Conservation (phyloP, 1,140 invertebrate species). For the Apis dorsata region DNA sequence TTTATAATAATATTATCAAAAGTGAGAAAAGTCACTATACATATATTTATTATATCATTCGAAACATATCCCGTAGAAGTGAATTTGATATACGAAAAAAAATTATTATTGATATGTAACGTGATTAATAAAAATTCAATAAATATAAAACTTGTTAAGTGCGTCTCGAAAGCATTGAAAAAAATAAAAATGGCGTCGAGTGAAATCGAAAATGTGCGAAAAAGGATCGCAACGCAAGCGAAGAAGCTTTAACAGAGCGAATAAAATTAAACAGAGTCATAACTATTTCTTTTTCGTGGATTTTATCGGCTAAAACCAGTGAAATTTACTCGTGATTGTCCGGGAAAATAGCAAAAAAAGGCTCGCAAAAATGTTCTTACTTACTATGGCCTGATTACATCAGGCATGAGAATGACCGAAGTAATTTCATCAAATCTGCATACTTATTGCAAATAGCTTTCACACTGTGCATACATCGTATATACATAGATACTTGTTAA, state of each 20-base stretch:
- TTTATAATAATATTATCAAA: too few relatives aligned
- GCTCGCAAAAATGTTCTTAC: background rate
- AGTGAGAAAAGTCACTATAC: too few relatives aligned
- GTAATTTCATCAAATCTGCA: constrained; percentile 57
- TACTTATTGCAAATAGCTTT: constrained; percentile 30
- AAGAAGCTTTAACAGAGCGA: constrained; percentile 30
- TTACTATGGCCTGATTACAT: constrained; percentile 52
- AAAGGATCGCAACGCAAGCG: background rate
- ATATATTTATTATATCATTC: too few relatives aligned
- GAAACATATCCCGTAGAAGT: too few relatives aligned
- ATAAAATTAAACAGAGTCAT: constrained; percentile 1
- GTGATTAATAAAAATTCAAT: background rate
- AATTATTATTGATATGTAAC: too few relatives aligned
- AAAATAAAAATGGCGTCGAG: background rate
- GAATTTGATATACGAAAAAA: too few relatives aligned
- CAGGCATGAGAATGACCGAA: constrained; percentile 2
- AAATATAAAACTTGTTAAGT: background rate
- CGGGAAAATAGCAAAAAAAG: constrained; percentile 30
- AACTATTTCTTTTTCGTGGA: background rate
- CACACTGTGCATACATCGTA: background rate
- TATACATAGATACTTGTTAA: background rate
- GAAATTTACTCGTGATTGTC: constrained; percentile 45
- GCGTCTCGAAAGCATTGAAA: background rate
- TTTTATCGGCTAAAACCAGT: constrained; percentile 2
- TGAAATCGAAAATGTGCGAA: constrained; percentile 13